A percentile compares a stretch with the other conserved stretches of the same genome.
Evolutionary conservation across 1,140 invertebrate genomes (phyloP).

Genomic region (Drosophila nebulosa): DNA sequence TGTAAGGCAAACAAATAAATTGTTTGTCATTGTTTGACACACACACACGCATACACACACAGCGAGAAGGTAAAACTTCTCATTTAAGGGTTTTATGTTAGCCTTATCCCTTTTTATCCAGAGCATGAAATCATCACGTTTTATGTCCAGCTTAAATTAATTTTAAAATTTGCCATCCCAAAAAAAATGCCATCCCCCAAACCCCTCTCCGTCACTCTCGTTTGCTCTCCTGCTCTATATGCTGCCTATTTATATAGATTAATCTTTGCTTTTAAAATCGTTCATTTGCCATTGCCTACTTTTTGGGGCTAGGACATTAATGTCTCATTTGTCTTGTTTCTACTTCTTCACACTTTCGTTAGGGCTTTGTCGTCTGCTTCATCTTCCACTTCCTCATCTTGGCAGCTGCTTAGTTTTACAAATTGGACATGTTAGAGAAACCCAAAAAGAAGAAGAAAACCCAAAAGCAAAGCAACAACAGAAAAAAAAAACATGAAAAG

Average conservation of each 20-base stretch:
- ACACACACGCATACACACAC: background rate
- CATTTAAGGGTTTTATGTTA: constrained; percentile 1
- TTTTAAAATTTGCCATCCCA: constrained; percentile 36
- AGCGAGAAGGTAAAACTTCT: background rate
- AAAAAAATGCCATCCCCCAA: constrained; percentile 1
- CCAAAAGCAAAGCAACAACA: constrained; percentile 17
- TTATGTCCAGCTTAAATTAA: constrained; percentile 26
- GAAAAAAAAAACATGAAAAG: constrained; percentile 2
- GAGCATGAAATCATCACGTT: constrained; percentile 38
- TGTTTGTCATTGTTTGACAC: constrained; percentile 24
- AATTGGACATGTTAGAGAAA: constrained; percentile 45
- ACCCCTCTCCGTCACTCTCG: background rate
- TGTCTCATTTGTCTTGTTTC: constrained; percentile 29
- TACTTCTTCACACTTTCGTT: background rate
- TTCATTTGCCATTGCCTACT: constrained; percentile 35
- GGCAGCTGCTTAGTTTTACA: constrained; percentile 67
- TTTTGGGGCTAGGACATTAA: constrained; percentile 28
- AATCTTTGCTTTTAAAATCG: constrained; percentile 44
- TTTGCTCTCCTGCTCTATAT: too few species aligned
- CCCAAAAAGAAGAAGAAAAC: constrained; percentile 9
- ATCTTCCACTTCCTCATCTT: constrained; percentile 22
- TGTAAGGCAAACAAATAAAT: background rate
- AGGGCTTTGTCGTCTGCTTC: background rate
- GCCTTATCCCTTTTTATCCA: constrained; percentile 29
- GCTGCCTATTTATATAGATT: background rate